Evolutionary conservation across 2,888 invertebrate genomes (phyloP).

Genomic region (Volucella zonaria): DNA sequence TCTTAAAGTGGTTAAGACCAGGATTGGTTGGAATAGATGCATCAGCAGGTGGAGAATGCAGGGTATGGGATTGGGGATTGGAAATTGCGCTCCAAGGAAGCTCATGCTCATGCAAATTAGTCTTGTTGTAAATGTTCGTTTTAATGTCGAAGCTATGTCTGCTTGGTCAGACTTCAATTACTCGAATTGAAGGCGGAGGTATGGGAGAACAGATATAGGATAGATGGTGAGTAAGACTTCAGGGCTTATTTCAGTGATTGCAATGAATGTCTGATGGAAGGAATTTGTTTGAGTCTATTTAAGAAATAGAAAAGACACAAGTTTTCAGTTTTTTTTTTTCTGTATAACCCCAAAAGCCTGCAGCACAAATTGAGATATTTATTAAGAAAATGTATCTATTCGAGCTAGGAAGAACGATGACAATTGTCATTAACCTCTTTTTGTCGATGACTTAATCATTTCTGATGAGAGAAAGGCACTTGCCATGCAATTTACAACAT

Average conservation of each 20-base stretch:
- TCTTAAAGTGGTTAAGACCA: conserved; percentile 17
- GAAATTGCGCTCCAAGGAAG: conserved; percentile 33
- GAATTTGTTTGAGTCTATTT: conserved; percentile 24
- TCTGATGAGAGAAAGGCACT: neutral
- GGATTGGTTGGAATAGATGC: conserved; percentile 5
- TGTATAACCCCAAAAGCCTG: neutral
- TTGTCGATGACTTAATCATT: neutral
- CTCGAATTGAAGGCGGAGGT: conserved; percentile 11
- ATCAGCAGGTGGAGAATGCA: neutral
- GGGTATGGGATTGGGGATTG: neutral
- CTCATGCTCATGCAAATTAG: conserved; percentile 57
- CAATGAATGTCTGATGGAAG: conserved; percentile 18
- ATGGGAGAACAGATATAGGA: neutral
- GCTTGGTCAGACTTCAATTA: conserved; percentile 44
- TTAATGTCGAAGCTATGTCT: conserved; percentile 42
- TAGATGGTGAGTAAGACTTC: conserved; percentile 3
- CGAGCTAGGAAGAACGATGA: neutral
- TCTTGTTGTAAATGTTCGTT: conserved; percentile 50
- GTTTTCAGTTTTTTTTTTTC: neutral
- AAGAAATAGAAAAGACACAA: conserved; percentile 2
- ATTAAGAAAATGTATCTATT: conserved; percentile 4
- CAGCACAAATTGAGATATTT: conserved; percentile 14
- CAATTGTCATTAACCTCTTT: conserved; percentile 4
- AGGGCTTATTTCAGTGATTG: conserved; percentile 36
- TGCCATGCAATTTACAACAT: neutral